Evolutionary conservation across 2,797 vertebrate genomes (phyloP), one percentile per base, ranked within the genome.

Genomic region (Aselliscus stoliczkanus): DNA sequence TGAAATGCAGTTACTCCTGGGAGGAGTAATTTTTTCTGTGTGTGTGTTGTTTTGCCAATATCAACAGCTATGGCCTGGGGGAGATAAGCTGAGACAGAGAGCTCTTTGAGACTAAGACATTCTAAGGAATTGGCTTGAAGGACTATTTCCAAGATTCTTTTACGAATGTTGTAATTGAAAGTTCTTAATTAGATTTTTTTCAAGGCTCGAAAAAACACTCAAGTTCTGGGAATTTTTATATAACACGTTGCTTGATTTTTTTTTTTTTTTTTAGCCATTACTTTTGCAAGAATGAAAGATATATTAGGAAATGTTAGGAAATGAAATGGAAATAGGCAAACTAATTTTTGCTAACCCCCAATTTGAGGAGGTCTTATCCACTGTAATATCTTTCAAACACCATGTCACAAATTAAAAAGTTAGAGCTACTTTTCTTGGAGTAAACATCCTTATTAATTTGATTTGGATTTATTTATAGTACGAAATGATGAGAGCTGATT

Each of bases 281-380:
- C 17, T 88, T 94, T 94, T 88, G 17, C 0, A 88, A 79, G 44
- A 93, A 86, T 76, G 54, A 82, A 97, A 93, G 15, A 10, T 76
- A 34, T 84, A 20, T 50, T 50, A 95, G 69, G 14, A 92, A 76
- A 76, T 84, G 23, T 50, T 50, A 95, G 69, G 14, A 92, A 76
- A 76, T 95, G 31, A 65, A 79, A 18, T 67, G 25, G 18, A 58
- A 76, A 47, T 18, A 72, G 39, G 72, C 9, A 81, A 89, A 47
- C 12, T n/a, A 65, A 47, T 73, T 56, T 91, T 29, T n/a, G 2
- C 29, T 18, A 80, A 58, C 20, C 84, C n/a, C 65, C 7, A 75
- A 11, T 47, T 72, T 91, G 72, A 50, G n/a, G 65, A 50, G 27
- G 29, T 79, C 27, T 84, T 72, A 15, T 15, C 8, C 39, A 39